Evolutionary conservation across 2,888 invertebrate species (phyloP).

Genomic region (Andrena bicolor): DNA sequence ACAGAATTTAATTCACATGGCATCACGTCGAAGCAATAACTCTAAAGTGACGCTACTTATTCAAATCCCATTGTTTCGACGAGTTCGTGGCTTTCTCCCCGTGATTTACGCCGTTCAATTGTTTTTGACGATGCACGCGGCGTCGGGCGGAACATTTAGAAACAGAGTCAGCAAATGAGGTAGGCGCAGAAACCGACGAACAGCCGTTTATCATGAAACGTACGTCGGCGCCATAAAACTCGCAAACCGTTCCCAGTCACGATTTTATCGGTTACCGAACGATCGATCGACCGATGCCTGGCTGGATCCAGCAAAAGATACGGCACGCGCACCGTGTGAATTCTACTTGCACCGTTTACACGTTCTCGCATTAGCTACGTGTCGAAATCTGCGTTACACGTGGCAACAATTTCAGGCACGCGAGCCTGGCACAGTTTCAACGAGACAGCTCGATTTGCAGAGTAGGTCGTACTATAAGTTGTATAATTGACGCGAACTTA

Average conservation of each 20-base stretch:
- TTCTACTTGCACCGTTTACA: conserved; percentile 32
- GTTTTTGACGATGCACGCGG: neutral
- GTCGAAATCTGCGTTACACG: conserved; percentile 22
- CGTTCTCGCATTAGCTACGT: conserved; percentile 35
- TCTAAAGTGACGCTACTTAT: neutral
- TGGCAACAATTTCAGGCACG: conserved; percentile 39
- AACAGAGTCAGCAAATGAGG: conserved; percentile 24
- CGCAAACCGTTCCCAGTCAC: conserved; percentile 53
- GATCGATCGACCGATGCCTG: conserved; percentile 55
- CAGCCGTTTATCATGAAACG: conserved; percentile 41
- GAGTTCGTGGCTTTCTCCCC: neutral
- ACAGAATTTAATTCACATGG: too few species aligned
- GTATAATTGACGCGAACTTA: neutral
- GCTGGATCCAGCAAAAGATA: conserved; percentile 53
- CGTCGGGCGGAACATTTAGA: conserved; percentile 12
- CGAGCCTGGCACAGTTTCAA: conserved; percentile 20
- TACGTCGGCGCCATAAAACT: conserved; percentile 46
- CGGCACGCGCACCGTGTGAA: conserved; percentile 53
- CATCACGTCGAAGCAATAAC: neutral
- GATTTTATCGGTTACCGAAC: conserved; percentile 57
- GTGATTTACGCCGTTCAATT: conserved; percentile 5
- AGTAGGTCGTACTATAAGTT: neutral
- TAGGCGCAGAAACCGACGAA: conserved; percentile 20
- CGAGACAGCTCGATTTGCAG: conserved; percentile 14
- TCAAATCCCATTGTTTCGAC: neutral